Base-by-base conservation (phyloP, 1,140 invertebrate species). In the Diabrotica undecimpunctata region DNA sequence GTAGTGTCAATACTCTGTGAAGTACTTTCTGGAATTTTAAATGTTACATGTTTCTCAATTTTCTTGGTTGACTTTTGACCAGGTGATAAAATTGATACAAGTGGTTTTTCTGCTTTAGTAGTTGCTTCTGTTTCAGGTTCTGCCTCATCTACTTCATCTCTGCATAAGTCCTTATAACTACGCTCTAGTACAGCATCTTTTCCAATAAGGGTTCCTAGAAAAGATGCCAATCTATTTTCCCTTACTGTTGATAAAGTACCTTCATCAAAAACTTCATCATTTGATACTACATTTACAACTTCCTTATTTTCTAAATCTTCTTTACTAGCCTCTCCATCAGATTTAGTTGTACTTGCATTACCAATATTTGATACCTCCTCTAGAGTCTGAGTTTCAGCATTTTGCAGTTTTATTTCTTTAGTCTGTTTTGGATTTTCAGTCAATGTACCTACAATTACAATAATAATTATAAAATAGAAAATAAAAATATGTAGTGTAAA, bases 231-330 rank as follows among this genome's bases (percentile, higher is more conserved):
- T 64, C 69, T 59, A 66, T 70, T 75, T 58, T 70, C 72, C 53
- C 70, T 65, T 53, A 72, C 69, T 36, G 66, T 66, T 38, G 74
- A 70, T 55, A 76, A 62, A 8, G 70, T 70, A 25, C 50, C 65
- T 35, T 76, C 74, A 55, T 73, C 67, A 62, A 76, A 76, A 46
- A 75, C 65, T 67, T 72, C 73, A 7, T 72, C 2, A 25, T 14
- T 62, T 37, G 46, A 14, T 62, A 51, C 52, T 25, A 38, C 69
- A 55, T 62, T 60, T 38, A 13, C 8, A 55, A 25, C 10, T 53
- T 50, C n/a, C 6, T 54, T 50, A 54, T 37, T 63, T 54, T 41
- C 50, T 65, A 66, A 56, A 59, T 56, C 60, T 61, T 65, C 54
- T 51, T 25, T 54, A 35, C 25, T n/a, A 39, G 53, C n/a, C 11